Base-by-base conservation (phyloP, 2,888 invertebrate genomes). In the Synanthedon vespiformis region DNA sequence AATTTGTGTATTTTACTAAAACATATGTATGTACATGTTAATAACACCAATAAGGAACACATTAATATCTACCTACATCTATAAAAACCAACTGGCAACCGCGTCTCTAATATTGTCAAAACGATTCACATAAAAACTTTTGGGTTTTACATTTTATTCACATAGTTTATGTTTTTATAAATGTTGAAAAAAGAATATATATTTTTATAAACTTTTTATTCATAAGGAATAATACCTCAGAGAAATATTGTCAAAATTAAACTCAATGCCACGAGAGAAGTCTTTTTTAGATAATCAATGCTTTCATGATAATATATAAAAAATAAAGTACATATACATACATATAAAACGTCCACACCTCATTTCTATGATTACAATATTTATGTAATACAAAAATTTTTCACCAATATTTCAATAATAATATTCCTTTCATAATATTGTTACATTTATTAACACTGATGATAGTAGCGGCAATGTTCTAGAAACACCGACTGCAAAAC, bases 221-320 rank as follows among this genome's bases (percentile, higher is more conserved):
- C 27, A 34, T 34, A 34, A 2, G 27, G 27, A 8, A 34, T 34
- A 34, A 34, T 34, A 34, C 34, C 10, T 34, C 34, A 34, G 8
- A 34, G 6, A 34, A 34, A 34, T 34, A 34, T 34, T 2, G 34
- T 34, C 34, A 50, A 54, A 53, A 13, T 57, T 1, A 63, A 70
- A 71, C 69, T 67, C 74, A 82, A 85, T 83, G 85, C 80, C 81
- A 85, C 82, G 85, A 86, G 85, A 86, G 86, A 86, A 85, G 68
- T 69, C 70, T 50, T 51, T 48, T 40, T 73, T 69, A 64, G 61
- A 63, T n/a, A 67, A 75, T 34, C 1, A 74, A 74, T 76, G 72
- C 72, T 72, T 73, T 77, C 75, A 73, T 65, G 71, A 67, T 65
- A 70, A 69, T 77, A 72, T 22, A 22, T 70, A 51, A 55, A 77